phyloP scores from a whole-genome alignment of 2,888 invertebrate species.

The Eupithecia subfuscata region DNA sequence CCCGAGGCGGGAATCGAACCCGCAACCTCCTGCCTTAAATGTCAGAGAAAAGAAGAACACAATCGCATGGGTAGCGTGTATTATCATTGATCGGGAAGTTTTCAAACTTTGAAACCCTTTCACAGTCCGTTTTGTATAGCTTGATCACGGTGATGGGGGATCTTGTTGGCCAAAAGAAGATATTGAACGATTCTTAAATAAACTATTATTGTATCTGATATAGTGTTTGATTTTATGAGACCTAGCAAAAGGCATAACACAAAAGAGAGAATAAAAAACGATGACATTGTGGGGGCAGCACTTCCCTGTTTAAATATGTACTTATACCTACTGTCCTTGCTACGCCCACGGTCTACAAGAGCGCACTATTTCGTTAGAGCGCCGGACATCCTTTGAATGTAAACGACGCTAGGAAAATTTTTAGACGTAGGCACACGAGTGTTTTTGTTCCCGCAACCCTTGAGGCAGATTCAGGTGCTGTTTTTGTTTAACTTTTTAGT shows the following conservation, averaged over 20 bases:
- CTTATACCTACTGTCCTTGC: neutral
- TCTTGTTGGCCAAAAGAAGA: neutral
- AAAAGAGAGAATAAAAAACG: neutral
- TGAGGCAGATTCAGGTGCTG: neutral
- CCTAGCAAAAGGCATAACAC: neutral
- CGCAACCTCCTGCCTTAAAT: no score
- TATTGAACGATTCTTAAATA: neutral
- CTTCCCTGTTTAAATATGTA: neutral
- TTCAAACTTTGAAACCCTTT: neutral
- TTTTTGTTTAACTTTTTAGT: neutral
- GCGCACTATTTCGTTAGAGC: slow-evolving; percentile 27
- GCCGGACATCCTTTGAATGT: slow-evolving; percentile 21
- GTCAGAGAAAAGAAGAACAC: neutral
- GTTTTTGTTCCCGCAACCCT: neutral
- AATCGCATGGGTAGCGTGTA: neutral
- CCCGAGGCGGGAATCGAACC: no score
- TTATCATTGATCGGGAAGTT: neutral
- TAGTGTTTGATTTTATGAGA: neutral
- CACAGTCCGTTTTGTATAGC: neutral
- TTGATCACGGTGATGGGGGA: neutral
- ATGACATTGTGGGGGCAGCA: neutral
- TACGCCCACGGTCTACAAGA: slow-evolving; percentile 26
- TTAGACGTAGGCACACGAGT: slow-evolving; percentile 15
- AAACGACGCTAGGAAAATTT: slow-evolving; percentile 22
- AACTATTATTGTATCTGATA: neutral